A percentile compares a stretch with the other conserved stretches of the same genome.
phyloP scores from a whole-genome alignment of 2,888 invertebrate species.

The Elysia crispata region DNA sequence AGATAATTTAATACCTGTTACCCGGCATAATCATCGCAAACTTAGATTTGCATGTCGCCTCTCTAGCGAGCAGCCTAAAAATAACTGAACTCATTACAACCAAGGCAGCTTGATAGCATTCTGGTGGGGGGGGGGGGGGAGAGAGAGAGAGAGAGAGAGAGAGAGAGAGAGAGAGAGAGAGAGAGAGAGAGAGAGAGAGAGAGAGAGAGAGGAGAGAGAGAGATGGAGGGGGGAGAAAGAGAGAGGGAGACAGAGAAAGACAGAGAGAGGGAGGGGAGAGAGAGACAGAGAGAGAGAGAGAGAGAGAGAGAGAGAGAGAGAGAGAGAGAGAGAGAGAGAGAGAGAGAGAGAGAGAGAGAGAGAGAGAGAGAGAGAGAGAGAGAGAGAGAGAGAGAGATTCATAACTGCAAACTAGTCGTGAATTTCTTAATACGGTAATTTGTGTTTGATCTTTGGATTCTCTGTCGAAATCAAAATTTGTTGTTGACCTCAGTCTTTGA shows the following conservation, averaged over 20 bases:
- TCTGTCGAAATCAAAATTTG: too few species aligned
- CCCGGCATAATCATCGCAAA: too few species aligned
- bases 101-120: too few species aligned
- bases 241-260: neutral
- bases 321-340: constrained; percentile 15
- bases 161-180: constrained; percentile 34
- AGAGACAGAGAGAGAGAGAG: constrained; percentile 28
- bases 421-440: too few species aligned
- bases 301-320: constrained; percentile 33
- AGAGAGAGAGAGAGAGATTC: neutral
- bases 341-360: neutral
- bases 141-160: neutral
- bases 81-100: too few species aligned
- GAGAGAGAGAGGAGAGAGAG: constrained; percentile 20
- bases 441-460: too few species aligned
- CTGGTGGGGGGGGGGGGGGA: neutral
- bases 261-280: constrained; percentile 14
- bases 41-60: too few species aligned
- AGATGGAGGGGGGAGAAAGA: neutral
- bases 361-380: neutral
- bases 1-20: too few species aligned
- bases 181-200: constrained; percentile 26
- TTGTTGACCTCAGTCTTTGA: too few species aligned
- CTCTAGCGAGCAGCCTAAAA: too few species aligned
- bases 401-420: too few species aligned